These are phyloP conservation scores for Lordiphosa collinella DNA, from an alignment of 1,140 invertebrate species.

Conservation along the genomic window DNA sequence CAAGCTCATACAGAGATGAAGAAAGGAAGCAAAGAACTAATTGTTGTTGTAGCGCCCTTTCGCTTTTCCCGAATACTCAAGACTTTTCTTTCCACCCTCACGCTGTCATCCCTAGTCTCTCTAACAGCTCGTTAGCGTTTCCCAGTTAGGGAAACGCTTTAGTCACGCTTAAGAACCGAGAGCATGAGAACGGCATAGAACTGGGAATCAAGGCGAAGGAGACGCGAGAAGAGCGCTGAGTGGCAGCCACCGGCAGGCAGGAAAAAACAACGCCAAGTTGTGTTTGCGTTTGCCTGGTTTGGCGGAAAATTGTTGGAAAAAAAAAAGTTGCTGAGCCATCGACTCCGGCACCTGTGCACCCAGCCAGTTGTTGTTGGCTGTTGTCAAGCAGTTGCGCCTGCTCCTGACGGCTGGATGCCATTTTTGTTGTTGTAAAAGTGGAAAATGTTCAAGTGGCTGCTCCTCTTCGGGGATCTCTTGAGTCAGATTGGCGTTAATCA, in stretches of 20 bases:
- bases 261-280: conserved; percentile 35
- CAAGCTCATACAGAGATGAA: too few species aligned
- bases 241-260: conserved; percentile 7
- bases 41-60: too few species aligned
- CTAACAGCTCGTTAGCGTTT: conserved; percentile 47
- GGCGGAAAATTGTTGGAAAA: conserved; percentile 3
- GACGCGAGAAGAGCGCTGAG: neutral
- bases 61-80: too few species aligned
- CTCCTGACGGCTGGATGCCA: conserved; percentile 11
- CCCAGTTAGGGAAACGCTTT: conserved; percentile 54
- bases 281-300: conserved; percentile 26
- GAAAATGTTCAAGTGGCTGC: conserved; percentile 44
- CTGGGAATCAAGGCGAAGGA: neutral
- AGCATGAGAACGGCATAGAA: conserved; percentile 11
- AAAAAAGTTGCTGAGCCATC: conserved; percentile 64
- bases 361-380: neutral
- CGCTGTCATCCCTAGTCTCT: conserved; percentile 15
- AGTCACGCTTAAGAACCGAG: conserved; percentile 54
- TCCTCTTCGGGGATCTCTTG: conserved; percentile 13
- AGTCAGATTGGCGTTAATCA: conserved; percentile 63
- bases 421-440: conserved; percentile 17
- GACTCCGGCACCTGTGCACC: conserved; percentile 41
- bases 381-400: conserved; percentile 13
- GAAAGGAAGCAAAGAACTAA: too few species aligned
- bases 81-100: neutral